Conservation (phyloP, 2,888 invertebrate species). For the Tanaodytes sp. region DNA sequence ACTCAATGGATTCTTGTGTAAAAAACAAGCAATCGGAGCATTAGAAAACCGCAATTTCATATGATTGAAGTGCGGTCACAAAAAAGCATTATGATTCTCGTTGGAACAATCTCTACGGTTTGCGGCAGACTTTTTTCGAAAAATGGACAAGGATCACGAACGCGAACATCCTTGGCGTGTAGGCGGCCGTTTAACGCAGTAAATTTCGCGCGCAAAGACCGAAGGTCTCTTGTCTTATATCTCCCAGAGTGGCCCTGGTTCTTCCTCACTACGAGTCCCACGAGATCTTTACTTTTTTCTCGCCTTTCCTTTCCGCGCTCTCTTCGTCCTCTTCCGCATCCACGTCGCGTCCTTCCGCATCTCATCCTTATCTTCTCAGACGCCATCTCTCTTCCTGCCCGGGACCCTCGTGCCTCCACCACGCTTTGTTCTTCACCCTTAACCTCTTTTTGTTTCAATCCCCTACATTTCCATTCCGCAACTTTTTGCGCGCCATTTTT, state of each 20-base stretch:
- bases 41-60: not conserved
- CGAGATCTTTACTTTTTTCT: slow-evolving; percentile 60
- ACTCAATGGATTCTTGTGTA: not conserved
- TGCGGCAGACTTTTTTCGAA: slow-evolving; percentile 38
- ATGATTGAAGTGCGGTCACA: slow-evolving; percentile 36
- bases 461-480: slow-evolving; percentile 17
- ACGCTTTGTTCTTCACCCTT: slow-evolving; percentile 28
- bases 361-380: slow-evolving; percentile 32
- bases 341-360: slow-evolving; percentile 41
- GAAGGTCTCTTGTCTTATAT: slow-evolving; percentile 56
- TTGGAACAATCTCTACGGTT: slow-evolving; percentile 26
- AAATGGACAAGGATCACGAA: slow-evolving; percentile 42
- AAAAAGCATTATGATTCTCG: slow-evolving; percentile 38
- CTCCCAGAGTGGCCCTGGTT: slow-evolving; percentile 64
- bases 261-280: slow-evolving; percentile 65
- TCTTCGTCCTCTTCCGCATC: slow-evolving; percentile 46
- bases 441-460: slow-evolving; percentile 26
- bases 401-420: slow-evolving; percentile 12
- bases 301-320: slow-evolving; percentile 43
- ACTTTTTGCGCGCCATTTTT: slow-evolving; percentile 38
- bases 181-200: slow-evolving; percentile 56
- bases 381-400: slow-evolving; percentile 23
- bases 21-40: not conserved
- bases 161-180: slow-evolving; percentile 50
- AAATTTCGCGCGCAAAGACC: slow-evolving; percentile 57